phyloP scores from a whole-genome alignment of 2,888 invertebrate genomes.

The Acronicta leporina region DNA sequence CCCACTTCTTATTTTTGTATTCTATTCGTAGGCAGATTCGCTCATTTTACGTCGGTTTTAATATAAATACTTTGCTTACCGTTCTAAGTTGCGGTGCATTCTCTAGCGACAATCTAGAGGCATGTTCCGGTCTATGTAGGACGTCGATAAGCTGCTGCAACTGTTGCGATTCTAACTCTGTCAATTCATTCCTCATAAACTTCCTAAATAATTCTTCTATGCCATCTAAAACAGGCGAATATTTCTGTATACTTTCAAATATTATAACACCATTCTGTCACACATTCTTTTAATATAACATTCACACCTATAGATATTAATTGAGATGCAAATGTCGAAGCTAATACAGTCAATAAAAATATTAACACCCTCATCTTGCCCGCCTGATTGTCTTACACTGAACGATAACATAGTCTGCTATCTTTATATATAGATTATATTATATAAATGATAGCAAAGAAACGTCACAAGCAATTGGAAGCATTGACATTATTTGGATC shows the following conservation, averaged over 20 bases:
- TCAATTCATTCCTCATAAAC: slow-evolving; percentile 66
- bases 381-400: slow-evolving; percentile 52
- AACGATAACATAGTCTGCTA: slow-evolving; percentile 55
- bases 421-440: slow-evolving; percentile 69
- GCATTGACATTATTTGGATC: slow-evolving; percentile 56
- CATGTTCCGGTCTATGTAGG: slow-evolving; percentile 66
- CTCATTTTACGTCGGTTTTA: no score
- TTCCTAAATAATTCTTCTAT: slow-evolving; percentile 71
- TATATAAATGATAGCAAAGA: slow-evolving; percentile 36
- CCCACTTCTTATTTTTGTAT: no score
- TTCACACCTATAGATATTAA: slow-evolving; percentile 73
- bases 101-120: slow-evolving; percentile 53
- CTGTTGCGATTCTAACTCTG: slow-evolving; percentile 63
- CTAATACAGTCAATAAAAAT: slow-evolving; percentile 63
- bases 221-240: slow-evolving; percentile 64
- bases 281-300: not conserved
- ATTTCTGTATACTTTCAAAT: not conserved
- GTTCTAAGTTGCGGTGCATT: slow-evolving; percentile 59
- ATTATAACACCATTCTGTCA: not conserved
- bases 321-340: slow-evolving; percentile 61
- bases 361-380: slow-evolving; percentile 73
- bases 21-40: no score
- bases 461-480: slow-evolving; percentile 47
- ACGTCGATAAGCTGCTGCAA: slow-evolving; percentile 73
- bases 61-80: slow-evolving; percentile 59